Conservation (phyloP, 2,888 invertebrate species). For the Acrobasis suavella region DNA sequence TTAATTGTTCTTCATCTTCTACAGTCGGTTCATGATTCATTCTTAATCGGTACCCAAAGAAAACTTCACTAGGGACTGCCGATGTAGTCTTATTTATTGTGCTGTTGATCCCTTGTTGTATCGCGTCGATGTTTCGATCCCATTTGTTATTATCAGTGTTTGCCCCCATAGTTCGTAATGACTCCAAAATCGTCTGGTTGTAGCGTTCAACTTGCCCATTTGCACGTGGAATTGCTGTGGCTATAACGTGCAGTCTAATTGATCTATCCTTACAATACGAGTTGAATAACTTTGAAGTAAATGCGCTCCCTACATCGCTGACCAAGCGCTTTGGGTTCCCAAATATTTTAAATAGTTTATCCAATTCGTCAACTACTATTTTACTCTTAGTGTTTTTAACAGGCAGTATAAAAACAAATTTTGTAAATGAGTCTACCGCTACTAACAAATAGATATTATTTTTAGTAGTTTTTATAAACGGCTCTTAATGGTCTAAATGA, state of each 20-base stretch:
- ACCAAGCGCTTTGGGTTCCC: slow-evolving; percentile 31
- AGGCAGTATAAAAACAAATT: slow-evolving; percentile 37
- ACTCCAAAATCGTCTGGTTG: slow-evolving; percentile 23
- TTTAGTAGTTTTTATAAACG: slow-evolving; percentile 1
- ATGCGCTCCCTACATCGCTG: slow-evolving; percentile 29
- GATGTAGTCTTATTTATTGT: slow-evolving; percentile 21
- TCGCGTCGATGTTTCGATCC: slow-evolving; percentile 6
- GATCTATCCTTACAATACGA: slow-evolving; percentile 15
- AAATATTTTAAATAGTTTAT: slow-evolving; percentile 32
- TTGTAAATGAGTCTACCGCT: slow-evolving; percentile 30
- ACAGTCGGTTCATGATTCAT: slow-evolving; percentile 18
- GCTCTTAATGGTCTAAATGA: slow-evolving; percentile 5
- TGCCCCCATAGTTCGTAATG: slow-evolving; percentile 22
- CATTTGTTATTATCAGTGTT: slow-evolving; percentile 16
- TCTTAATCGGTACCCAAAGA: slow-evolving; percentile 19
- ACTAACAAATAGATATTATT: background rate
- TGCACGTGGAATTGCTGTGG: slow-evolving; percentile 24
- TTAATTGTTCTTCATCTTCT: slow-evolving; percentile 7
- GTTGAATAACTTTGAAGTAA: slow-evolving; percentile 23
- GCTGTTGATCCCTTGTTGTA: slow-evolving; percentile 20
- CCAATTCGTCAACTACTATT: slow-evolving; percentile 29
- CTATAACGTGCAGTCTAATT: slow-evolving; percentile 21
- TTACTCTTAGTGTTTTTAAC: slow-evolving; percentile 29
- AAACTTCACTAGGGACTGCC: slow-evolving; percentile 21
- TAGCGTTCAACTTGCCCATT: slow-evolving; percentile 26